Evolutionary conservation across 2,113 vertebrate genomes (phyloP).

Genomic region (Theristicus caerulescens): DNA sequence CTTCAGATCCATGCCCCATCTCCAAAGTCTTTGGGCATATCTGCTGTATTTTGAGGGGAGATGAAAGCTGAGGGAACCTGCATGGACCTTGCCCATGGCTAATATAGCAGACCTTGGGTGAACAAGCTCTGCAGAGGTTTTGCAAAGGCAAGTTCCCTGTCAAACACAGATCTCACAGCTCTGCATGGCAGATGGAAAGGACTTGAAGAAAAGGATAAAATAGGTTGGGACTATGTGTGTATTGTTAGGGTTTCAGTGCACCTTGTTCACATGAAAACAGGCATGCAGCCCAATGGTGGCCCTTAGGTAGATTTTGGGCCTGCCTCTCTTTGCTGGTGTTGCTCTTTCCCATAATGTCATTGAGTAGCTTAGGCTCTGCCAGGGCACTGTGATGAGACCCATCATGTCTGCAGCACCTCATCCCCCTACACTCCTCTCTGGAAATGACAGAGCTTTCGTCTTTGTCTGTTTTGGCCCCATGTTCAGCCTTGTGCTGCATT

Average conservation of each 20-base stretch:
- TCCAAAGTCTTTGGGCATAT: not conserved
- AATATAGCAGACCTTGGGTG: not conserved
- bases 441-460: not conserved
- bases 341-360: not conserved
- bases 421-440: not conserved
- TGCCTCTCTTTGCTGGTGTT: not conserved
- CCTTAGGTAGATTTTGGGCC: not conserved
- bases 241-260: not conserved
- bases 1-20: not conserved
- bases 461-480: not conserved
- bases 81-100: not conserved
- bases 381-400: not conserved
- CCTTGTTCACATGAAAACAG: not conserved
- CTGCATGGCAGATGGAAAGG: not conserved
- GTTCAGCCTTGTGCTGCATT: not conserved
- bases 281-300: rapidly evolving
- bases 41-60: not conserved
- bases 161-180: not conserved
- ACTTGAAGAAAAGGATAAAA: not conserved
- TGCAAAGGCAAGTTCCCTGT: not conserved
- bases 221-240: not conserved
- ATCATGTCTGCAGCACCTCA: not conserved
- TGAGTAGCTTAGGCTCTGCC: not conserved
- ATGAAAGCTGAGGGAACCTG: not conserved
- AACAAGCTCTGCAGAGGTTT: not conserved